Conservation (phyloP, 35 echinoderm and acorn worm species). For the Lytechinus pictus region DNA sequence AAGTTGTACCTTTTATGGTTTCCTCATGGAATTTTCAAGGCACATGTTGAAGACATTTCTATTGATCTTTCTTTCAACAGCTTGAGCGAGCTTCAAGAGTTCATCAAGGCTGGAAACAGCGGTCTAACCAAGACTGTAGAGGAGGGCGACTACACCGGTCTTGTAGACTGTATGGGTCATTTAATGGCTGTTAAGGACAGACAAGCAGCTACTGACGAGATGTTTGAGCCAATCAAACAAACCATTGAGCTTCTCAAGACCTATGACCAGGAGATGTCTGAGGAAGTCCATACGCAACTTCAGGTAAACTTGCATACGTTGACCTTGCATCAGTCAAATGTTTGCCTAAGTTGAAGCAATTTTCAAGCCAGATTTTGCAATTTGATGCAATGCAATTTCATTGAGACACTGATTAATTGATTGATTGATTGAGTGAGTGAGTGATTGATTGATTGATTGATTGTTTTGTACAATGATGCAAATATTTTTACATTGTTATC, state of each 20-base stretch:
- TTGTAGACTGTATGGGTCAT: conserved; percentile 90
- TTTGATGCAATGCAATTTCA: too few species aligned
- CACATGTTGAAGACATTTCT: neutral
- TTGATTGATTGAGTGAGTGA: too few species aligned
- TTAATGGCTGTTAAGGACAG: conserved; percentile 96
- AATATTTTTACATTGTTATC: too few species aligned
- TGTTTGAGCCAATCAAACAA: conserved; percentile 98
- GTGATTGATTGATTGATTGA: too few species aligned
- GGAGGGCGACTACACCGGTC: conserved; percentile 94
- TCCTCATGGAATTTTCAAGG: too few species aligned
- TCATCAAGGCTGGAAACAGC: conserved; percentile 86
- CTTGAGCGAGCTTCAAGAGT: conserved; percentile 94
- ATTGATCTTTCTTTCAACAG: conserved; percentile 38
- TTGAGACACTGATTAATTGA: too few species aligned
- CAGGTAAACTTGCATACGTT: conserved; percentile 45
- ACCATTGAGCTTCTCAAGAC: conserved; percentile 96
- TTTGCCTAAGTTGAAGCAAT: too few species aligned
- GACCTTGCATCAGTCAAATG: too few species aligned
- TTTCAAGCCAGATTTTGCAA: too few species aligned
- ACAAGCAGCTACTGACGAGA: conserved; percentile 85
- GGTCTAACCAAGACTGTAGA: conserved; percentile 78
- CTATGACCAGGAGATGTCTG: conserved; percentile 99
- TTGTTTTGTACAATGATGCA: too few species aligned
- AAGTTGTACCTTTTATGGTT: too few species aligned
- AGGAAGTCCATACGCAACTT: conserved; percentile 95